Percentiles rank a stretch among this genome's conserved stretches.
These are phyloP conservation scores for Drosophila eugracilis DNA, from an alignment of 1,140 invertebrate genomes.

Conservation along the genomic window DNA sequence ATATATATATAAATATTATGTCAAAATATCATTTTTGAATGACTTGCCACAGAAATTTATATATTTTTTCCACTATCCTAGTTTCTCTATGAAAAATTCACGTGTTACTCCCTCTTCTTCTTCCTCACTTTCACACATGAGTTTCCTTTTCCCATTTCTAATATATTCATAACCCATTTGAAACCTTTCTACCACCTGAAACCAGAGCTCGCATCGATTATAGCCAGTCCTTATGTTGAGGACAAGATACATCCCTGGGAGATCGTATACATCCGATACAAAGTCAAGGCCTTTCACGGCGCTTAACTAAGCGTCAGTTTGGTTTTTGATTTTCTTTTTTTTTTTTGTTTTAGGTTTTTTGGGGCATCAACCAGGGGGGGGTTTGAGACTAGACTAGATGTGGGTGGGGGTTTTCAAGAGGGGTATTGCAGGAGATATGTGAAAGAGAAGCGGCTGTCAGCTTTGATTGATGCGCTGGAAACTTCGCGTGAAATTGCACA, in stretches of 20 bases:
- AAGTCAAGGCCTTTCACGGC: slow-evolving; percentile 47
- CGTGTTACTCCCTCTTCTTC: no score
- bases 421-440: slow-evolving; percentile 5
- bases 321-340: slow-evolving; percentile 13
- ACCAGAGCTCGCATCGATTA: neutral
- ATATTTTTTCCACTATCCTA: no score
- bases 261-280: slow-evolving; percentile 38
- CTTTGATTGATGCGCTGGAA: slow-evolving; percentile 80
- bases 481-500: slow-evolving; percentile 81
- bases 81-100: no score
- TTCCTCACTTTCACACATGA: no score
- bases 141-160: neutral
- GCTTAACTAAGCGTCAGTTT: slow-evolving; percentile 39
- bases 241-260: slow-evolving; percentile 6
- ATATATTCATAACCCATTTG: neutral
- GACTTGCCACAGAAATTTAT: no score
- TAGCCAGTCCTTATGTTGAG: neutral
- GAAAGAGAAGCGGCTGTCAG: slow-evolving; percentile 35
- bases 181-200: neutral
- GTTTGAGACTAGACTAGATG: slow-evolving; percentile 25
- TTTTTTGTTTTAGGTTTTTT: neutral
- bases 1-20: no score
- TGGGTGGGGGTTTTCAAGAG: neutral
- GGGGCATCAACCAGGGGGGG: neutral
- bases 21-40: no score